Conservation (phyloP, 2,888 invertebrate species). For the Sarcophaga variegata region DNA sequence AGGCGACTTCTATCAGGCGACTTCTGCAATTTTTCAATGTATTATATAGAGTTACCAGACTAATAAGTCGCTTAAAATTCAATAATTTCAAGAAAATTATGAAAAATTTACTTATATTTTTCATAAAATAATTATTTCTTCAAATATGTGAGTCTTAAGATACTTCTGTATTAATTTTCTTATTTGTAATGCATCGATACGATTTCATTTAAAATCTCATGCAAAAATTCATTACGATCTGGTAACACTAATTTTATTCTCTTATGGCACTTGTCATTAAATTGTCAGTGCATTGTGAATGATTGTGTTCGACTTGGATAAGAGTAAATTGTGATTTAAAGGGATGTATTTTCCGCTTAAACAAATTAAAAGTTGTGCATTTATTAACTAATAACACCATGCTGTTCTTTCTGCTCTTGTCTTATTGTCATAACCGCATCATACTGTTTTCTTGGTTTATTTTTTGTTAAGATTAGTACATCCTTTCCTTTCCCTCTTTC, state of each 20-base stretch:
- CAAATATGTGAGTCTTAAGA: not conserved
- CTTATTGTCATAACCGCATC: too few relatives aligned
- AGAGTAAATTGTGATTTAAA: not conserved
- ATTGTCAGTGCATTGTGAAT: not conserved
- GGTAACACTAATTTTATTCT: not conserved
- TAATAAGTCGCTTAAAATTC: not conserved
- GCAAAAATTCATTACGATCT: not conserved
- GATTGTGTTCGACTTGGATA: conserved; percentile 11
- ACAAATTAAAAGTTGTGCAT: too few relatives aligned
- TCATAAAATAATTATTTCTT: not conserved
- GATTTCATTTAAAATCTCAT: not conserved
- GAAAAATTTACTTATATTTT: not conserved
- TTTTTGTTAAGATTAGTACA: too few relatives aligned
- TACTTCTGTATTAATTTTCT: too few relatives aligned
- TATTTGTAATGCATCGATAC: not conserved
- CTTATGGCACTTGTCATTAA: conserved; percentile 11
- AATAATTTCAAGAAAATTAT: not conserved
- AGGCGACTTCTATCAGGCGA: conserved; percentile 74
- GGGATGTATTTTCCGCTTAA: not conserved
- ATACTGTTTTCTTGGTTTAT: too few relatives aligned
- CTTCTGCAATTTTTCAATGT: conserved; percentile 72
- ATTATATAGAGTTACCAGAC: conserved; percentile 42
- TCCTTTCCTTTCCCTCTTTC: too few relatives aligned
- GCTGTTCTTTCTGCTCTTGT: too few relatives aligned
- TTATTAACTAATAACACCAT: too few relatives aligned